Percentiles rank a stretch among this genome's conserved stretches.
phyloP scores from a whole-genome alignment of 2,113 vertebrate genomes.

The Zosterops lateralis region DNA sequence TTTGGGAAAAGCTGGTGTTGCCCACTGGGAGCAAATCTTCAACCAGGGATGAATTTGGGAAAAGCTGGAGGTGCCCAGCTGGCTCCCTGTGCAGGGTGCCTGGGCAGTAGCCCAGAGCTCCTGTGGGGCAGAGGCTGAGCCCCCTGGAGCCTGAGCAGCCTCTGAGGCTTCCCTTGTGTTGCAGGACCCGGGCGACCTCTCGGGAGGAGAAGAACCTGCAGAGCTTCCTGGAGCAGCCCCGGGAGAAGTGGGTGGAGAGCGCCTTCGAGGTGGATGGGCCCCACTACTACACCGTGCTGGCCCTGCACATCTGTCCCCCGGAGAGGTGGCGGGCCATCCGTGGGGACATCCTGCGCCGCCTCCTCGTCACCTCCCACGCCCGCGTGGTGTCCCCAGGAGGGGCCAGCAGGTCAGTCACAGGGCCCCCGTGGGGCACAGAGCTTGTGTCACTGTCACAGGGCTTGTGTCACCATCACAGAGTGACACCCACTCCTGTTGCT shows the following conservation, averaged over 20 bases:
- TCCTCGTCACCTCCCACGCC: slow-evolving; percentile 85
- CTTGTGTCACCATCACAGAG: background rate
- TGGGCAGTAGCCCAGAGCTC: background rate
- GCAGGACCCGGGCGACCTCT: slow-evolving; percentile 92
- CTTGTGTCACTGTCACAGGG: background rate
- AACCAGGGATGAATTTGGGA: background rate
- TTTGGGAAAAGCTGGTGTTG: background rate
- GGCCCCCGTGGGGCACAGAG: background rate
- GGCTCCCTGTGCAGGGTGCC: background rate
- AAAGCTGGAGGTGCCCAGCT: background rate
- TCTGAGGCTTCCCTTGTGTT: background rate
- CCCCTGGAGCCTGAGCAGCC: background rate
- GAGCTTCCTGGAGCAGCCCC: slow-evolving; percentile 94
- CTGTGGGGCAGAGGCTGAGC: background rate
- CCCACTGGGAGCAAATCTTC: background rate
- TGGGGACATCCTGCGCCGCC: slow-evolving; percentile 85
- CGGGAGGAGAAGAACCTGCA: slow-evolving; percentile 97
- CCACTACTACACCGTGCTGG: slow-evolving; percentile 92
- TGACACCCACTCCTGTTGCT: too few species aligned
- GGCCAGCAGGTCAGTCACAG: slow-evolving; percentile 84
- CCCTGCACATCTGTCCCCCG: slow-evolving; percentile 88
- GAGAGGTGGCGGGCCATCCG: slow-evolving; percentile 87
- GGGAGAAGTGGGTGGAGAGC: slow-evolving; percentile 94
- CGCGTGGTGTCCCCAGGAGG: slow-evolving; percentile 86
- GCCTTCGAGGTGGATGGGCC: slow-evolving; percentile 95